These are phyloP conservation scores for Ligdia adustata DNA, from an alignment of 2,888 invertebrate genomes.

Conservation along the genomic window DNA sequence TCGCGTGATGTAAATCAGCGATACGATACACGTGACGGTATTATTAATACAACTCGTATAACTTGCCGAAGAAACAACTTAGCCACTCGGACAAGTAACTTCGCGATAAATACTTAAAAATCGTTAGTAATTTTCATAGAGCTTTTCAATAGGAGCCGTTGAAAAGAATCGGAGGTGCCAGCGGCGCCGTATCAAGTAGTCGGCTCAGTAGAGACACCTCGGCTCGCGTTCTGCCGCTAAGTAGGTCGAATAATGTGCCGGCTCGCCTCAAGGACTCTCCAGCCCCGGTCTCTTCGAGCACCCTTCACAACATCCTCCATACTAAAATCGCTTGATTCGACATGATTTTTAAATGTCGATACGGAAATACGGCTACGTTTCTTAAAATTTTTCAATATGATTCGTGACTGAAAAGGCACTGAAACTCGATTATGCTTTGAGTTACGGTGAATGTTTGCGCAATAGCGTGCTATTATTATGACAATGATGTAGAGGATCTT, in stretches of 20 bases:
- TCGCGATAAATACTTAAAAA: no score
- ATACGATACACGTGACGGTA: no score
- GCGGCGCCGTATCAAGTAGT: constrained; percentile 63
- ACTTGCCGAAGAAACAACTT: no score
- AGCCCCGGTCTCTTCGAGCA: constrained; percentile 58
- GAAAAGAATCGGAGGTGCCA: no score
- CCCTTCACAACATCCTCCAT: constrained; percentile 64
- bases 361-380: constrained; percentile 48
- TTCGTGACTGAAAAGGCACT: constrained; percentile 34
- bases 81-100: no score
- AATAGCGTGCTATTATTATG: constrained; percentile 44
- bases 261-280: constrained; percentile 68
- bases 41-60: no score
- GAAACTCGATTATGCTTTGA: constrained; percentile 36
- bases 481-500: constrained; percentile 34
- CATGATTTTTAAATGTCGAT: constrained; percentile 81
- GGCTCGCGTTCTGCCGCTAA: constrained; percentile 63
- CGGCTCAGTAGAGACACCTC: constrained; percentile 62
- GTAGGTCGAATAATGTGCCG: constrained; percentile 82
- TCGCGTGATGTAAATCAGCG: no score
- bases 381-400: constrained; percentile 36
- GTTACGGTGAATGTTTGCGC: constrained; percentile 33
- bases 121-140: no score
- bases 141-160: no score
- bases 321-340: constrained; percentile 81